These are phyloP conservation scores for Pelodiscus sinensis DNA, from an alignment of 2,113 vertebrate genomes.

Conservation along the genomic window DNA sequence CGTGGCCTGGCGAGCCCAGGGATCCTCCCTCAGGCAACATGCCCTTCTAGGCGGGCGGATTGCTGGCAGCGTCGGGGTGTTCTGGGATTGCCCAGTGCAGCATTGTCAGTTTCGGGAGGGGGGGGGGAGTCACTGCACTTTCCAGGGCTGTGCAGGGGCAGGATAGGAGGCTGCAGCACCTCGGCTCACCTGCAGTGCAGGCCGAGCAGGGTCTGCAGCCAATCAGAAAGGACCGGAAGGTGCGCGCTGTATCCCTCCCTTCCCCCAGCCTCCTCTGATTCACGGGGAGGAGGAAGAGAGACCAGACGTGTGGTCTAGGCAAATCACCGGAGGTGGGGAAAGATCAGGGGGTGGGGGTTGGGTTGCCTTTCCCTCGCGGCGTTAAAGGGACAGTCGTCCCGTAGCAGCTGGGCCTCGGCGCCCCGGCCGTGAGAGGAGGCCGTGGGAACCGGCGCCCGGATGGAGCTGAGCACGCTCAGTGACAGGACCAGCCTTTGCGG, in stretches of 20 bases:
- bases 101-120: background rate
- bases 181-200: background rate
- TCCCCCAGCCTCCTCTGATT: background rate
- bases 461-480: background rate
- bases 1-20: background rate
- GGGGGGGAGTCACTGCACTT: background rate
- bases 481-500: background rate
- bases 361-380: background rate
- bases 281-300: background rate
- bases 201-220: background rate
- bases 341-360: background rate
- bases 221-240: background rate
- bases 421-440: fast-evolving
- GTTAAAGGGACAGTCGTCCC: background rate
- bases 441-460: fast-evolving
- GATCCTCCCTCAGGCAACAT: background rate
- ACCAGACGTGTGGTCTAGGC: background rate
- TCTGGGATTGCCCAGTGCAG: background rate
- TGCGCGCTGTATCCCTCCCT: background rate
- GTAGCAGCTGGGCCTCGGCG: background rate
- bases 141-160: background rate
- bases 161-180: background rate
- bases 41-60: background rate
- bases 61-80: background rate
- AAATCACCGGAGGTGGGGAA: background rate